Evolutionary conservation across 2,888 invertebrate genomes (phyloP).

Genomic region (Hipparchia semele): DNA sequence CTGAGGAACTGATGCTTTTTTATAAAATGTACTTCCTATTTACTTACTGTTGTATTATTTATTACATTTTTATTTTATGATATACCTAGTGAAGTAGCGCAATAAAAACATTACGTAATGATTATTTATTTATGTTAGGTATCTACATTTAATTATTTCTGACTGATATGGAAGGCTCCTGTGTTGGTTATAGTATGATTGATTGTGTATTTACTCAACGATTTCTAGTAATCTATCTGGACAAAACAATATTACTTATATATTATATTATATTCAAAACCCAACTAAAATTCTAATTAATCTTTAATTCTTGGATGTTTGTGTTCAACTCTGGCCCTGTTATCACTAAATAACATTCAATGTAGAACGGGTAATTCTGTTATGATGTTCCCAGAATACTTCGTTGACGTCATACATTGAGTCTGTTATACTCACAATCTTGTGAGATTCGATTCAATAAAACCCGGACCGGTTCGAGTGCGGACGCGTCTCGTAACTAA

Average conservation of each 20-base stretch:
- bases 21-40: neutral
- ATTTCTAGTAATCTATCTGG: neutral
- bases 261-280: neutral
- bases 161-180: neutral
- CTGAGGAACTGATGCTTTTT: too few relatives aligned
- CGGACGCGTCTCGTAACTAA: constrained; percentile 47
- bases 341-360: constrained; percentile 10
- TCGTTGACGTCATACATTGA: constrained; percentile 44
- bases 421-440: neutral
- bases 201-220: neutral
- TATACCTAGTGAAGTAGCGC: too few relatives aligned
- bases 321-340: constrained; percentile 27
- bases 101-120: too few relatives aligned
- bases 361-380: constrained; percentile 27
- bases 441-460: constrained; percentile 42
- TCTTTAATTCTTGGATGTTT: constrained; percentile 4
- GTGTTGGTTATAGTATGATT: neutral
- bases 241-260: neutral
- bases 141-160: neutral
- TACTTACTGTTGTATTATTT: too few relatives aligned
- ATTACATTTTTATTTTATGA: too few relatives aligned
- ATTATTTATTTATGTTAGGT: too few relatives aligned
- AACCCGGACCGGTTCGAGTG: constrained; percentile 44
- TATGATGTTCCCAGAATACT: constrained; percentile 48
- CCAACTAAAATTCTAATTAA: constrained; percentile 2